phyloP scores from a whole-genome alignment of 2,113 vertebrate genomes.

The Mungos mungo region DNA sequence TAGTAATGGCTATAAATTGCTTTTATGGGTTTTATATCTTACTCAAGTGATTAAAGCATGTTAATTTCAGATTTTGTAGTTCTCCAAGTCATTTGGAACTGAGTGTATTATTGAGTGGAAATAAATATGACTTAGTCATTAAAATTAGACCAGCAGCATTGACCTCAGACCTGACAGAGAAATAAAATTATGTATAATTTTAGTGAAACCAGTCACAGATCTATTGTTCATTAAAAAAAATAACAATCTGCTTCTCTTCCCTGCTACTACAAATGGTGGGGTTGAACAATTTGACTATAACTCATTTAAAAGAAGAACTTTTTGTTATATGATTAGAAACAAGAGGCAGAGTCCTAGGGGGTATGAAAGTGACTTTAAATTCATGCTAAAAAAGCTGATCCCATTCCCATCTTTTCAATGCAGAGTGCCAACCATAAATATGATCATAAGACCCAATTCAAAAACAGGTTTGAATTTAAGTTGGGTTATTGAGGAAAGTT shows the following conservation, averaged over 20 bases:
- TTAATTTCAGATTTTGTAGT: conserved; percentile 42
- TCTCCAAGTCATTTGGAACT: conserved; percentile 22
- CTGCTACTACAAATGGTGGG: not conserved
- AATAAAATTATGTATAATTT: not conserved
- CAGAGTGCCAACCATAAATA: not conserved
- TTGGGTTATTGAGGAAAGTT: not conserved
- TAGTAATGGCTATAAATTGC: conserved; percentile 38
- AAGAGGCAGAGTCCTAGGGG: not conserved
- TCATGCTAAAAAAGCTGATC: not conserved
- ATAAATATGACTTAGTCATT: conserved; percentile 45
- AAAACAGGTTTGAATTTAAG: not conserved
- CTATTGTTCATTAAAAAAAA: not conserved
- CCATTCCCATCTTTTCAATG: not conserved
- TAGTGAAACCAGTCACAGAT: not conserved
- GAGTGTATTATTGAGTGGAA: not conserved
- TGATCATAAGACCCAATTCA: not conserved
- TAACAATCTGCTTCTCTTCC: not conserved
- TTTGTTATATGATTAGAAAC: not conserved
- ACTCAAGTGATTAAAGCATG: conserved; percentile 56
- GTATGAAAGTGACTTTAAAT: not conserved
- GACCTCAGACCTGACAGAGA: not conserved
- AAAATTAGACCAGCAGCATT: not conserved
- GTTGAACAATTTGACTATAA: not conserved
- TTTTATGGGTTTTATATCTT: conserved; percentile 46
- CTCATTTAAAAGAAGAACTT: not conserved